phyloP scores from a whole-genome alignment of 2,888 invertebrate species.

The Noctuana brunneofusca region DNA sequence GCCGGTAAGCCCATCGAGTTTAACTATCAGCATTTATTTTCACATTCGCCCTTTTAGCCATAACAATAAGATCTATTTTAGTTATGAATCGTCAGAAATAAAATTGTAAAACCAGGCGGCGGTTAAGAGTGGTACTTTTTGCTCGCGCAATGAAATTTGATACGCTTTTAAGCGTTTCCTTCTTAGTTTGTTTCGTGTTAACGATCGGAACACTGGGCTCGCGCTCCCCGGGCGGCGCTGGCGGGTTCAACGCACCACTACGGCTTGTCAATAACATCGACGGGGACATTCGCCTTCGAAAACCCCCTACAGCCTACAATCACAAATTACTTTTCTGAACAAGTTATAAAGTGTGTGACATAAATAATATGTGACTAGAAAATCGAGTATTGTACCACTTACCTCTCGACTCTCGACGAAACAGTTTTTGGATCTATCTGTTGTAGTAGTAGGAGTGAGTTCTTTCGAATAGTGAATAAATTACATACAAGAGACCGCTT shows the following conservation, averaged over 20 bases:
- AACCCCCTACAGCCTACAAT: neutral
- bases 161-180: slow-evolving; percentile 33
- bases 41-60: slow-evolving; percentile 3
- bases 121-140: slow-evolving; percentile 22
- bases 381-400: neutral
- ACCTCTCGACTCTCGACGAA: no score
- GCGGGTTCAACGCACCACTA: slow-evolving; percentile 17
- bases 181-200: slow-evolving; percentile 25
- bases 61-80: neutral
- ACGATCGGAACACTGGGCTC: slow-evolving; percentile 21
- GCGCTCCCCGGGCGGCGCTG: neutral
- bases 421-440: no score
- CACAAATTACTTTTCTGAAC: slow-evolving; percentile 18
- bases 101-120: slow-evolving; percentile 12
- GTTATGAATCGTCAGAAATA: neutral
- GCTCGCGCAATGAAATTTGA: slow-evolving; percentile 31
- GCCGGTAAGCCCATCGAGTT: neutral
- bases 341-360: neutral
- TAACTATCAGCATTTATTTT: neutral
- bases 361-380: neutral
- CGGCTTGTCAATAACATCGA: slow-evolving; percentile 11
- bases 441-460: no score
- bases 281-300: neutral
- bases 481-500: no score
- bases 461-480: no score